phyloP scores from a whole-genome alignment of 2,888 invertebrate genomes.

The Sipha maydis region DNA sequence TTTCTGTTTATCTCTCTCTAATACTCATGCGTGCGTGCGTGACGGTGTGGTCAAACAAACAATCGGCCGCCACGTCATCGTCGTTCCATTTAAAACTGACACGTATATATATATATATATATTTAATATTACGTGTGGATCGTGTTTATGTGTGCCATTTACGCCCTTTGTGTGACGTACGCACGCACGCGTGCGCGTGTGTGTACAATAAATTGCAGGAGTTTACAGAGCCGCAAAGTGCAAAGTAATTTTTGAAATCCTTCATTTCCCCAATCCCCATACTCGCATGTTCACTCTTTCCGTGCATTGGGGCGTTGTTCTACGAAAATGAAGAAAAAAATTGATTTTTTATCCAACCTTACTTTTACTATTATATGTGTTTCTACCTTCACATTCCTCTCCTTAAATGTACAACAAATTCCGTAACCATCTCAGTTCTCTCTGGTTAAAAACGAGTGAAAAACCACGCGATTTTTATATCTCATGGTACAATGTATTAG shows the following conservation, averaged over 20 bases:
- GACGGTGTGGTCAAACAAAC: slow-evolving; percentile 19
- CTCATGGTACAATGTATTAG: too few species aligned
- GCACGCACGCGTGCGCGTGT: not conserved
- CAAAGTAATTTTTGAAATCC: not conserved
- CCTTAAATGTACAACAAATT: too few species aligned
- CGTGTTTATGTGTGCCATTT: not conserved
- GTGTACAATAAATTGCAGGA: not conserved
- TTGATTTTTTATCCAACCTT: not conserved
- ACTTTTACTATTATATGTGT: not conserved
- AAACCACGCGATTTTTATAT: too few species aligned
- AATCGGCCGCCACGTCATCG: not conserved
- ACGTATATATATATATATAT: not conserved
- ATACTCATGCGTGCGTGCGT: not conserved
- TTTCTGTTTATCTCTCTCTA: not conserved
- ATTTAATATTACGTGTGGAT: slow-evolving; percentile 1
- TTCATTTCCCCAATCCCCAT: not conserved
- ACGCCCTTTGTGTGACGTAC: not conserved
- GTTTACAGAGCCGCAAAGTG: not conserved
- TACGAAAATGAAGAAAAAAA: not conserved
- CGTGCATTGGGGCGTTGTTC: not conserved
- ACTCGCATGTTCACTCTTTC: not conserved
- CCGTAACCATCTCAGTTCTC: too few species aligned
- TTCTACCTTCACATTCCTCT: not conserved
- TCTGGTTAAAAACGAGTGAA: too few species aligned
- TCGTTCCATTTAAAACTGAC: slow-evolving; percentile 13